Evolutionary conservation across 1,140 invertebrate species (phyloP).

Genomic region (Bombus breviceps): DNA sequence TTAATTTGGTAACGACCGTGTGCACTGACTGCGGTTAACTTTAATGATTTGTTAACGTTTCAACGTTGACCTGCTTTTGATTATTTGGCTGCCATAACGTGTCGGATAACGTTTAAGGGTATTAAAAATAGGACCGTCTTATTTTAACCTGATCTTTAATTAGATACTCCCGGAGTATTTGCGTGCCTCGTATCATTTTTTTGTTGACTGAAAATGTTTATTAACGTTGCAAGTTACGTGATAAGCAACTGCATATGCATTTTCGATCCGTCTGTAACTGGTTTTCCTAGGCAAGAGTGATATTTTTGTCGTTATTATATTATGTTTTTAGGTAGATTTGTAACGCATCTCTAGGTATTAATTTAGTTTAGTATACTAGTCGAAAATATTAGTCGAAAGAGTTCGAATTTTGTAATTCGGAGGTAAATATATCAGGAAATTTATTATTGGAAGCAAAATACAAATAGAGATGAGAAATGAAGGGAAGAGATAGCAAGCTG

Average conservation of each 20-base stretch:
- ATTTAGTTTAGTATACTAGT: background rate
- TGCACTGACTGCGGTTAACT: background rate
- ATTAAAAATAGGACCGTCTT: background rate
- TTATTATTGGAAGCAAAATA: background rate
- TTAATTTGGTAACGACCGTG: constrained; percentile 40
- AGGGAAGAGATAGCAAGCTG: background rate
- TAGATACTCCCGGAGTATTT: too few relatives aligned
- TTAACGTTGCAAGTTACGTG: background rate
- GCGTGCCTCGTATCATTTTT: background rate
- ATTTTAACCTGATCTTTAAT: background rate
- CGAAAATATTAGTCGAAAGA: background rate
- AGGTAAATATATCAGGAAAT: background rate
- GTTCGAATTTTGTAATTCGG: background rate
- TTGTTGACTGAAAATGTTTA: background rate
- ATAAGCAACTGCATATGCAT: background rate
- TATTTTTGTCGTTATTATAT: background rate
- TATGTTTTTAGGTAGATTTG: background rate
- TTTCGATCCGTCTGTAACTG: background rate
- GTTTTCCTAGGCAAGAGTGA: background rate
- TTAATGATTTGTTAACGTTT: constrained; percentile 27
- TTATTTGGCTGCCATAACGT: background rate
- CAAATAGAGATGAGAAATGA: too few relatives aligned
- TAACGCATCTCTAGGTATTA: background rate
- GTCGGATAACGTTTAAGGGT: background rate
- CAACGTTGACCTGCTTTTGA: background rate